Evolutionary conservation across 1,140 invertebrate species (phyloP), one percentile per base, ranked within the genome.

Genomic region (Plutomurus gul): DNA sequence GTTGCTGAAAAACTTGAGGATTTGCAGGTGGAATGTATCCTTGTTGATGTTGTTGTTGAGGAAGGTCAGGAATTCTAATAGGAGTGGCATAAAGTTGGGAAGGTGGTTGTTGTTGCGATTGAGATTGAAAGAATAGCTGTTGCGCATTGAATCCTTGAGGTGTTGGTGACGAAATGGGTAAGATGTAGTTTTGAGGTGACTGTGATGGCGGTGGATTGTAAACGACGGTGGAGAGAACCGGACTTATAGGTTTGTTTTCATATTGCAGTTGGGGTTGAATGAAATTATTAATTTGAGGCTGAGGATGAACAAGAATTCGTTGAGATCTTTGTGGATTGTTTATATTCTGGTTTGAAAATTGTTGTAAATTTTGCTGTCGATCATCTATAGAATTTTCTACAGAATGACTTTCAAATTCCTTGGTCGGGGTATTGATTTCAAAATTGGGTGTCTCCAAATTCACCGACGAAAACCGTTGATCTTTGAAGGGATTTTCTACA

Each of bases 361-460:
- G 72, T 49, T 74, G 72, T n/a, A 22, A 25, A 22, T 72, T 72
- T 72, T 22, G 70, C 11, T 46, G 39, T 33, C 39, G 10, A 1
- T 33, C 43, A 30, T 74, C 77, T 40, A 79, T 74, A 1, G 49
- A 37, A 46, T 79, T 79, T n/a, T 46, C 30, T 8, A 56, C 37
- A 36, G 56, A 47, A 39, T 79, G 78, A n/a, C 72, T 79, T 75
- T 79, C 78, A 39, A 70, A 79, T 47, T 79, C 78, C 36, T 60
- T 75, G 11, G 30, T 75, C 16, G 78, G 78, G 4, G 47, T 4
- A 11, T 37, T 46, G 4, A 75, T 75, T 18, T 75, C 73, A 49
- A 36, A 79, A 10, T 73, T n/a, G 1, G 78, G 78, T 1, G 56
- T 65, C n/a, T n/a, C n/a, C n/a, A n/a, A n/a, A 30, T 65, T 65